phyloP scores from a whole-genome alignment of 1,140 invertebrate genomes.

The Hylyphantes graminicola region DNA sequence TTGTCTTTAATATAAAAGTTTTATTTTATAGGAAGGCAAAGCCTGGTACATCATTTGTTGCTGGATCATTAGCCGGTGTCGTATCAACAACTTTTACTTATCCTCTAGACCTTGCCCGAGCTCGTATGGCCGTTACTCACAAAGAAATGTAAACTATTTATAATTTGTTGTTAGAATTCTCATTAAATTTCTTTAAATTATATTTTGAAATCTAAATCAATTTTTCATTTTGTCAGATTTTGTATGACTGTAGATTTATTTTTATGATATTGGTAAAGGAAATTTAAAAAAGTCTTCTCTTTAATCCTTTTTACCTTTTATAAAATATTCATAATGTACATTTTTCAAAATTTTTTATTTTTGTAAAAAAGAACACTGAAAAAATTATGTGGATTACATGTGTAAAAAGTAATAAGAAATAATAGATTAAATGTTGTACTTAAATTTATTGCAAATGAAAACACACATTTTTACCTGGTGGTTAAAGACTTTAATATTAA shows the following conservation, averaged over 20 bases:
- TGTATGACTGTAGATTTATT: background rate
- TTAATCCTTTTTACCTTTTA: no score
- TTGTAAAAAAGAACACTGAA: no score
- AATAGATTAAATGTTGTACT: no score
- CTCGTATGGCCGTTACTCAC: conserved; percentile 95
- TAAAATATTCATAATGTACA: no score
- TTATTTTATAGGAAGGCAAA: conserved; percentile 61
- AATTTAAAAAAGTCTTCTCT: no score
- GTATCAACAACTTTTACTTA: conserved; percentile 95
- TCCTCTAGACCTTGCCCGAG: conserved; percentile 94
- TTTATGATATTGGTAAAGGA: no score
- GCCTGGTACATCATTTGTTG: conserved; percentile 76
- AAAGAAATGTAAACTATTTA: conserved; percentile 75
- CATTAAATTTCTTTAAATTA: background rate
- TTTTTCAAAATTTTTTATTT: no score
- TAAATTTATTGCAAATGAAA: no score
- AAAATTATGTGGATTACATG: no score
- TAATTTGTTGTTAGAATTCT: background rate
- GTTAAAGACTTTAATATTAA: no score
- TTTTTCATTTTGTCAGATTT: background rate
- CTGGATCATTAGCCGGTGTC: conserved; percentile 92
- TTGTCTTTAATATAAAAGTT: background rate
- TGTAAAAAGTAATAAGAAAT: no score
- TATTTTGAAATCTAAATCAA: background rate
- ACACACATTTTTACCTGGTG: no score